These are phyloP conservation scores for Cynocephalus volans DNA, from an alignment of 2,113 vertebrate genomes.

Conservation along the genomic window DNA sequence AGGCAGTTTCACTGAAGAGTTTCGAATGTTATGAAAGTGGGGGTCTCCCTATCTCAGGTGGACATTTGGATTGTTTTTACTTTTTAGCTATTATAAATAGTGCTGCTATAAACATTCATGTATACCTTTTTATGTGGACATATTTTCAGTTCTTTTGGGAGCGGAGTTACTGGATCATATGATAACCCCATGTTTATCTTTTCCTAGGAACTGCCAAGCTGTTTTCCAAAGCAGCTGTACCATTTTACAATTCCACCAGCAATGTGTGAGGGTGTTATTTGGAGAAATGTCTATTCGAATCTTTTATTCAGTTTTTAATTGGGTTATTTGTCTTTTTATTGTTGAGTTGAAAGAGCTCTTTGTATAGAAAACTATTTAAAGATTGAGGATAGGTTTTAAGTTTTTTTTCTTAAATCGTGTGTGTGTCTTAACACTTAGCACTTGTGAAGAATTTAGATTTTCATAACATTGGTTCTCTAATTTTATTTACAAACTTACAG, in stretches of 20 bases:
- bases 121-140: background rate
- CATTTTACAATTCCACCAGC: background rate
- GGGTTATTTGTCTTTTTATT: constrained; percentile 39
- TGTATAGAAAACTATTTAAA: constrained; percentile 50
- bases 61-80: background rate
- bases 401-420: constrained; percentile 42
- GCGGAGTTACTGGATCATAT: background rate
- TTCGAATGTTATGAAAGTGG: no score
- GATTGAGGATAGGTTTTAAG: background rate
- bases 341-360: constrained; percentile 34
- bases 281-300: background rate
- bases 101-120: background rate
- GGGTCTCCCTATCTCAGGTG: background rate
- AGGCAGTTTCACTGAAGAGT: no score
- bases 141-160: background rate
- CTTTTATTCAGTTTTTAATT: constrained; percentile 46
- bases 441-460: constrained; percentile 52
- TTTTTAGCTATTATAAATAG: background rate
- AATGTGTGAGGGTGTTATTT: background rate
- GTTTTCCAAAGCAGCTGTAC: background rate
- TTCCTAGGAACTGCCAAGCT: background rate
- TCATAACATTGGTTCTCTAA: background rate
- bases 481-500: constrained; percentile 39
- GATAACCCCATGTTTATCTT: background rate
- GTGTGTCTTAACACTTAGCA: background rate